Evolutionary conservation across 2,797 vertebrate genomes (phyloP), one percentile per base, ranked within the genome.

Genomic region (Sebastes variabilis): DNA sequence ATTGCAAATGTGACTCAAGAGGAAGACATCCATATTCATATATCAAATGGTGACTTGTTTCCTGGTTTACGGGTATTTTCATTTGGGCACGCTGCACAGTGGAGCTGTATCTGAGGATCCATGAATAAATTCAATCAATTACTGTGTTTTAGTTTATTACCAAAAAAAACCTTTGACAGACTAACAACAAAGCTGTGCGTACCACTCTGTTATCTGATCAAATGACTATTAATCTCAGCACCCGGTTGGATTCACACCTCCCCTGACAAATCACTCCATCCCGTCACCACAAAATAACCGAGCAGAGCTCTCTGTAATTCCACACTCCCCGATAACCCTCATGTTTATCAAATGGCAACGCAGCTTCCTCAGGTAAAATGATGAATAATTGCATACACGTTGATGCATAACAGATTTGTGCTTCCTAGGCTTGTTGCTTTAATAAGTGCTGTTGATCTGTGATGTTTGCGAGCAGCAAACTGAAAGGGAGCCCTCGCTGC

Each of bases 191-290:
- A 76, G 84, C 52, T 20, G 20, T 24, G n/a, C 4, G 2, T 4
- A 16, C 25, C 6, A 24, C 49, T 75, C 49, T 62, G 64, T 81
- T 78, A 70, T 75, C 59, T 77, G 49, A 82, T 84, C 66, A 74
- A n/a, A 6, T 24, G 29, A 68, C 71, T 38, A 72, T 84, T 86
- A 70, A 88, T 93, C 75, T 82, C 66, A 66, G 67, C 59, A 22
- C 76, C 68, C 58, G 61, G 80, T 60, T 71, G 61, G 75, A 82
- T 74, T 85, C 67, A 75, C 20, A 62, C 29, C 66, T 82, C 88
- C 74, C 72, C 49, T 72, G 85, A 90, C 77, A 82, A 90, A 92
- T 89, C 68, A 61, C 66, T 87, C 70, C 20, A 74, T 83, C 70
- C 65, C 55, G 22, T 71, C 64, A 36, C 80, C 77, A 65, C 52